phyloP scores from a whole-genome alignment of 2,113 vertebrate species.

The Erpornis zantholeuca region DNA sequence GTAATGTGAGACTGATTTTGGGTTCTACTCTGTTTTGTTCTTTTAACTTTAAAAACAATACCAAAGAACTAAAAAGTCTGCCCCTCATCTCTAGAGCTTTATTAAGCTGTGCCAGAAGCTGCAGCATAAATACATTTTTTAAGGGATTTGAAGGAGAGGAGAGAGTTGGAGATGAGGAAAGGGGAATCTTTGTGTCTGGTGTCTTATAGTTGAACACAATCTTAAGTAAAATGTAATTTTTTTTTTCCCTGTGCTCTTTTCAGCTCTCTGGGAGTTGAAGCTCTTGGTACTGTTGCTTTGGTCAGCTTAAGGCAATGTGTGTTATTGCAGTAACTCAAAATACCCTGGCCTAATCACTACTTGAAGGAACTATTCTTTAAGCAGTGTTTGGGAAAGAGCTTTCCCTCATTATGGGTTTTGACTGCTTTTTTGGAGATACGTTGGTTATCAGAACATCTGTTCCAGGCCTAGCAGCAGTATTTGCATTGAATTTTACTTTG shows the following conservation, averaged over 20 bases:
- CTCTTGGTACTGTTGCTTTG: neutral
- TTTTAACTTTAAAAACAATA: neutral
- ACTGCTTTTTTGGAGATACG: slow-evolving; percentile 32
- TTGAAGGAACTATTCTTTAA: slow-evolving; percentile 33
- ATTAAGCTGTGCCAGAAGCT: neutral
- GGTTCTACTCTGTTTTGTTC: neutral
- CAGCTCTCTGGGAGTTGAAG: neutral
- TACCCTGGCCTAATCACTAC: neutral
- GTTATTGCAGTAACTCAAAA: slow-evolving; percentile 10
- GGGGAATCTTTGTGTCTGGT: neutral
- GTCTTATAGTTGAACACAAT: neutral
- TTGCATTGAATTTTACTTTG: neutral
- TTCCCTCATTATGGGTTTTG: slow-evolving; percentile 4
- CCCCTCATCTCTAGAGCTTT: neutral
- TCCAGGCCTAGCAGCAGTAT: neutral
- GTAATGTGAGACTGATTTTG: neutral
- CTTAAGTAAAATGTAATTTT: neutral
- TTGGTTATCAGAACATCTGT: slow-evolving; percentile 2
- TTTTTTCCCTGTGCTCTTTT: neutral
- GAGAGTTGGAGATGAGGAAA: neutral
- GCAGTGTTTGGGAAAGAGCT: slow-evolving; percentile 12
- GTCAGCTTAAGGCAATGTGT: neutral
- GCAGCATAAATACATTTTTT: neutral
- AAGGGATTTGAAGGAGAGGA: neutral
- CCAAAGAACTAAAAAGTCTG: neutral